Conservation (phyloP, 1,140 invertebrate genomes). For the Stegodyphus mimosarum region DNA sequence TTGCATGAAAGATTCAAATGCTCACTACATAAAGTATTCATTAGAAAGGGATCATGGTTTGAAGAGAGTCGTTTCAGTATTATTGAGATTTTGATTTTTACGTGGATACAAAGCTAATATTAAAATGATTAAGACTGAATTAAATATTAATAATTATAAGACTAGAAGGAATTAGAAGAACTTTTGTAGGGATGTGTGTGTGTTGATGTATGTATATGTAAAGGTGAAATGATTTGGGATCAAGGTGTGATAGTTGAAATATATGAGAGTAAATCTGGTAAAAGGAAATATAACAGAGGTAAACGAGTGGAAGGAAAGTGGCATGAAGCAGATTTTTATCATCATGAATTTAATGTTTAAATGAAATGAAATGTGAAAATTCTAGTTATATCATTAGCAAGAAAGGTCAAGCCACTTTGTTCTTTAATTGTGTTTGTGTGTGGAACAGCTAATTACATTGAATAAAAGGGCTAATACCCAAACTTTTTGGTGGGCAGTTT, state of each 20-base stretch:
- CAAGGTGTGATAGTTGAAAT: background rate
- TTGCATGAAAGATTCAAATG: too few relatives aligned
- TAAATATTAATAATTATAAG: background rate
- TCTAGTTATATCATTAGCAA: background rate
- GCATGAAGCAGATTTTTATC: background rate
- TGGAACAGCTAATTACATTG: too few relatives aligned
- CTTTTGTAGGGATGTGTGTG: background rate
- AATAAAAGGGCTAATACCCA: too few relatives aligned
- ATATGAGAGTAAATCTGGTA: too few relatives aligned
- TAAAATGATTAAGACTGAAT: too few relatives aligned
- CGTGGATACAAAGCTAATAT: too few relatives aligned
- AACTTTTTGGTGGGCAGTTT: too few relatives aligned
- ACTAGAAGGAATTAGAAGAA: background rate
- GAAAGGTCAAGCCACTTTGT: background rate
- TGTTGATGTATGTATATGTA: background rate
- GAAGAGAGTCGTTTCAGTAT: too few relatives aligned
- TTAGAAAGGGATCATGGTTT: too few relatives aligned
- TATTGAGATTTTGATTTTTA: too few relatives aligned
- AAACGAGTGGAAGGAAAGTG: background rate
- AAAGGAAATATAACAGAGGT: too few relatives aligned
- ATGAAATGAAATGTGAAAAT: background rate
- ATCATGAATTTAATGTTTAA: background rate
- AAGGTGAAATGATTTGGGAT: background rate
- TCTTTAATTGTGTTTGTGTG: background rate
- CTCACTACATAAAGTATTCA: too few relatives aligned